Conservation (phyloP, 2,113 vertebrate species). For the Leptosomus discolor region DNA sequence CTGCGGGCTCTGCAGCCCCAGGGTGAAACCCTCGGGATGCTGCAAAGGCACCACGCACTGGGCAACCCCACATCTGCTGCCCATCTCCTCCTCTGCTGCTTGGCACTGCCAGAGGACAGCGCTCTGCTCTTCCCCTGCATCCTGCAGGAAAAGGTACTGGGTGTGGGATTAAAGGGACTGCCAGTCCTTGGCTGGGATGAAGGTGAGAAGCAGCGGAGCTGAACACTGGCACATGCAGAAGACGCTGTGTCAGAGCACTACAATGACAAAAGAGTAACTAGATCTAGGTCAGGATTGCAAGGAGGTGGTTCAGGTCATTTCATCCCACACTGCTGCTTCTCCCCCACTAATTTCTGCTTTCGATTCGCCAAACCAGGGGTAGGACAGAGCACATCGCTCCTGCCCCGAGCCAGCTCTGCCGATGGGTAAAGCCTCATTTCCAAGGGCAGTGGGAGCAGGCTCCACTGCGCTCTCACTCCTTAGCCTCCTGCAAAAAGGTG, state of each 20-base stretch:
- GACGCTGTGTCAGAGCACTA: neutral
- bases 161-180: neutral
- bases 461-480: neutral
- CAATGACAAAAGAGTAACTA: neutral
- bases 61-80: neutral
- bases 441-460: conserved; percentile 17
- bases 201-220: neutral
- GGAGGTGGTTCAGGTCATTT: neutral
- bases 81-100: neutral
- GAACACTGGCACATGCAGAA: neutral
- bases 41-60: neutral
- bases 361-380: neutral
- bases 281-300: neutral
- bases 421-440: neutral
- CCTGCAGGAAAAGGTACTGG: rapidly evolving
- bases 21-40: neutral
- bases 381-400: neutral
- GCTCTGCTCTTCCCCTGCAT: neutral
- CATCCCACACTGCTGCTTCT: rapidly evolving
- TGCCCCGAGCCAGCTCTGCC: neutral
- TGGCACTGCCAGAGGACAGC: neutral
- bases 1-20: neutral
- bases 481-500: conserved; percentile 14
- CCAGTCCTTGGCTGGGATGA: rapidly evolving
- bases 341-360: neutral